Conservation (phyloP, 2,113 vertebrate genomes). For the Ancistrus triradiatus region DNA sequence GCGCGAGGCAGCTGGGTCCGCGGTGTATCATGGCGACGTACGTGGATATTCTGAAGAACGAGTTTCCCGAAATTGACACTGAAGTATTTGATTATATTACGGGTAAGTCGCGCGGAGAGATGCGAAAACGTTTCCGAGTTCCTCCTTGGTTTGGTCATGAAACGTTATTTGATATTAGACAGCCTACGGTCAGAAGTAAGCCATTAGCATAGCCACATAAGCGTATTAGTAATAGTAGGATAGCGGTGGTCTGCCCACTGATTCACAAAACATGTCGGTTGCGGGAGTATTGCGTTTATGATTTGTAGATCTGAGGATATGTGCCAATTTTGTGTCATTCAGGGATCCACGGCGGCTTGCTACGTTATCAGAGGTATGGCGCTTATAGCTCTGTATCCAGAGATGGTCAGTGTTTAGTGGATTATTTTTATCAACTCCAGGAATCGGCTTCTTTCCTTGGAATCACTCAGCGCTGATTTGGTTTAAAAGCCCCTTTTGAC, state of each 20-base stretch:
- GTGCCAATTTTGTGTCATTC: not conserved
- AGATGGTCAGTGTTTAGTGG: too few species aligned
- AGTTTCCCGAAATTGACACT: constrained; percentile 90
- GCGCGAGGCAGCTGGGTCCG: constrained; percentile 51
- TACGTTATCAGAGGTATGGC: not conserved
- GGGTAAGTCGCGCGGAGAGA: constrained; percentile 59
- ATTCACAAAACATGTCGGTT: not conserved
- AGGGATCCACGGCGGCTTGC: not conserved
- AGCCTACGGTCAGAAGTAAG: not conserved
- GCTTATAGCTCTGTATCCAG: too few species aligned
- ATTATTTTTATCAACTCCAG: too few species aligned
- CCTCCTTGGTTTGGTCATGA: too few species aligned
- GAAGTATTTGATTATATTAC: constrained; percentile 92
- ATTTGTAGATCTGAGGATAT: constrained; percentile 11
- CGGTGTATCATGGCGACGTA: constrained; percentile 86
- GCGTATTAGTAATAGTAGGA: not conserved
- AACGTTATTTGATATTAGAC: not conserved
- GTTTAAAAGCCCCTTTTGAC: too few species aligned
- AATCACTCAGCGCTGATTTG: too few species aligned
- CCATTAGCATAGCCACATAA: not conserved
- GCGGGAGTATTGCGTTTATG: not conserved
- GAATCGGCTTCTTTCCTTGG: too few species aligned
- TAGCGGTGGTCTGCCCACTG: not conserved
- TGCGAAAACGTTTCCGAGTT: not conserved
- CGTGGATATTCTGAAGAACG: constrained; percentile 88